phyloP scores from a whole-genome alignment of 2,797 vertebrate species.

The Enteromius anoplus region DNA sequence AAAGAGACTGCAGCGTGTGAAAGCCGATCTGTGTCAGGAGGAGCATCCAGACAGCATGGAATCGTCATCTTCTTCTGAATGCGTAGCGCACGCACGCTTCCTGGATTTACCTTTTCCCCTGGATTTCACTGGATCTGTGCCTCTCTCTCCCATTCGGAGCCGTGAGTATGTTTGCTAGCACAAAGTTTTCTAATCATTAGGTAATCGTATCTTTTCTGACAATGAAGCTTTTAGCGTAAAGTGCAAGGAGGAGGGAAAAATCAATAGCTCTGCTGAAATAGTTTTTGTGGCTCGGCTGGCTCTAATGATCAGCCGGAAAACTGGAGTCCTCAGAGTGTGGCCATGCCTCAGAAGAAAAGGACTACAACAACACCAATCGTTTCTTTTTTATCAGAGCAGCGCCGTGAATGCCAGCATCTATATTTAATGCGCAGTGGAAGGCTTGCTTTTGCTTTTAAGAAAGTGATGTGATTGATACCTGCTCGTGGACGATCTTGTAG shows the following conservation, averaged over 20 bases:
- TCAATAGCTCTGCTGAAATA: slow-evolving; percentile 63
- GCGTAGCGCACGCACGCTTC: slow-evolving; percentile 27
- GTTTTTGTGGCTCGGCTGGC: slow-evolving; percentile 64
- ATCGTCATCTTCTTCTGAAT: slow-evolving; percentile 43
- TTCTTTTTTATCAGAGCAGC: slow-evolving; percentile 47
- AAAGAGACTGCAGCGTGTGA: slow-evolving; percentile 59
- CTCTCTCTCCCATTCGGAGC: slow-evolving; percentile 40
- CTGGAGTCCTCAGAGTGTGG: slow-evolving; percentile 39
- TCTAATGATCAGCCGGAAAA: slow-evolving; percentile 56
- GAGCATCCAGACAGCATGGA: slow-evolving; percentile 56
- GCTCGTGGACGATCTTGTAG: slow-evolving; percentile 74
- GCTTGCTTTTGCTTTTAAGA: slow-evolving; percentile 74
- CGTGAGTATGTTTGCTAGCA: slow-evolving; percentile 53
- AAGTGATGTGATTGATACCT: slow-evolving; percentile 78
- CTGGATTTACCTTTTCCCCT: slow-evolving; percentile 50
- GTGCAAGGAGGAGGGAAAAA: slow-evolving; percentile 60
- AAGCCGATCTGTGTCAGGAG: slow-evolving; percentile 58
- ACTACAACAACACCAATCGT: slow-evolving; percentile 29
- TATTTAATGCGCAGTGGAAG: slow-evolving; percentile 76
- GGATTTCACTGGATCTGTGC: slow-evolving; percentile 54
- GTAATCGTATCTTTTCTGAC: slow-evolving; percentile 52
- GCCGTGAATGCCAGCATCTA: slow-evolving; percentile 64
- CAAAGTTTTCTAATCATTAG: slow-evolving; percentile 51
- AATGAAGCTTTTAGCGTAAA: slow-evolving; percentile 58
- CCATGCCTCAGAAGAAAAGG: slow-evolving; percentile 52